Conservation (phyloP, 2,888 invertebrate genomes). For the Danaus chrysippus region DNA sequence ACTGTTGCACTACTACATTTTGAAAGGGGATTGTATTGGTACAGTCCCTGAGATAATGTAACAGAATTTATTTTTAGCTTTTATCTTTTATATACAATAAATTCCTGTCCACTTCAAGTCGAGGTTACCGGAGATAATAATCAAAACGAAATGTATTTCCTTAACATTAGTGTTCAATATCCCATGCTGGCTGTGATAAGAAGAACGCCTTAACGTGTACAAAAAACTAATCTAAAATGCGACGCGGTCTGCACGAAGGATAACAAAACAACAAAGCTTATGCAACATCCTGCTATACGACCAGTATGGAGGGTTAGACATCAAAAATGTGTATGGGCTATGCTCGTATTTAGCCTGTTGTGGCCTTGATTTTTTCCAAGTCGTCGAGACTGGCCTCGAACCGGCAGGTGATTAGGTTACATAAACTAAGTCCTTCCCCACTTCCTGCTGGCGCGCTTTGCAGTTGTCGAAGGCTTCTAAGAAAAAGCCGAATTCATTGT, state of each 20-base stretch:
- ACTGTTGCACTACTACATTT: constrained; percentile 57
- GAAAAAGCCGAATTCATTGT: constrained; percentile 71
- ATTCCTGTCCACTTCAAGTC: constrained; percentile 22
- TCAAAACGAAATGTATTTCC: constrained; percentile 37
- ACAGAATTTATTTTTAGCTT: constrained; percentile 30
- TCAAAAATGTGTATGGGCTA: constrained; percentile 58
- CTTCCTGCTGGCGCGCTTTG: constrained; percentile 74
- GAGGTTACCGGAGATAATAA: constrained; percentile 18
- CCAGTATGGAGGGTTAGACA: constrained; percentile 58
- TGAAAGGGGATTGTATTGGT: constrained; percentile 36
- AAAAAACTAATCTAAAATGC: constrained; percentile 76
- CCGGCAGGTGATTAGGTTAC: constrained; percentile 78
- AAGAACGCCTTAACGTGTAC: constrained; percentile 47
- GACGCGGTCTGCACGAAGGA: constrained; percentile 60
- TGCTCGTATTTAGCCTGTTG: constrained; percentile 58
- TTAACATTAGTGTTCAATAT: constrained; percentile 53
- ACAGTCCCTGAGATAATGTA: constrained; percentile 33
- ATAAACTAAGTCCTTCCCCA: constrained; percentile 75
- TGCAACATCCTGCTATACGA: constrained; percentile 75
- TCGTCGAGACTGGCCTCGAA: constrained; percentile 61
- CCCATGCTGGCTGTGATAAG: constrained; percentile 43
- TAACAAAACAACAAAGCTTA: constrained; percentile 76
- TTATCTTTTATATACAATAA: constrained; percentile 28
- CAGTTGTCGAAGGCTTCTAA: constrained; percentile 73
- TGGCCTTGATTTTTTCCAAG: constrained; percentile 75